Conservation (phyloP, 2,797 vertebrate species). For the Siniperca scherzeri region DNA sequence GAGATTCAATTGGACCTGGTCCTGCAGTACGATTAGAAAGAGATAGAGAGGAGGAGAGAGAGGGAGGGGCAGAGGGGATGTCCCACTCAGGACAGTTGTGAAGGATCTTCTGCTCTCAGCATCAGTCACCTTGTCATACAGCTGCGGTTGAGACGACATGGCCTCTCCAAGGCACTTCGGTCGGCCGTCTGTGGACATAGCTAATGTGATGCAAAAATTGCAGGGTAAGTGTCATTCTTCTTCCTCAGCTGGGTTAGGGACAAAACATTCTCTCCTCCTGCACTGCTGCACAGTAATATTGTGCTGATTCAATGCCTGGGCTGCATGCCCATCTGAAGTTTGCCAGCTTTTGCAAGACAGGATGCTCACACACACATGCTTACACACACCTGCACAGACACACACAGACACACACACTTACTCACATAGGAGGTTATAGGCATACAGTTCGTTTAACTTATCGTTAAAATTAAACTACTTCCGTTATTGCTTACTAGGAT, state of each 20-base stretch:
- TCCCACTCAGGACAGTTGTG: conserved; percentile 61
- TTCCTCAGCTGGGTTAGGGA: conserved; percentile 27
- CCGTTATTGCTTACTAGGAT: not conserved
- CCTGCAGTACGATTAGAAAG: conserved; percentile 68
- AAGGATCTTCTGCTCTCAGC: conserved; percentile 48
- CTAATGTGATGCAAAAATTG: conserved; percentile 96
- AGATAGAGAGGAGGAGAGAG: conserved; percentile 48
- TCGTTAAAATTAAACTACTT: not conserved
- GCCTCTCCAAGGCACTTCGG: conserved; percentile 85
- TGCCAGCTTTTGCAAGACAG: conserved; percentile 58
- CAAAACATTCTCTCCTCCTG: conserved; percentile 53
- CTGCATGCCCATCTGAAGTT: conserved; percentile 70
- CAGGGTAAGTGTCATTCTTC: conserved; percentile 89
- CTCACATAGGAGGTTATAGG: not conserved
- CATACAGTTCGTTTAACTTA: not conserved
- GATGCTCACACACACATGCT: conserved; percentile 40
- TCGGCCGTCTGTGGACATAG: conserved; percentile 89
- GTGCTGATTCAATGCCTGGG: conserved; percentile 82
- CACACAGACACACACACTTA: conserved; percentile 9
- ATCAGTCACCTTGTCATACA: conserved; percentile 55
- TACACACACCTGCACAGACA: conserved; percentile 19
- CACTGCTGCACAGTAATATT: conserved; percentile 62
- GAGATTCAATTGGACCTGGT: conserved; percentile 67
- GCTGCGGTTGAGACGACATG: conserved; percentile 82
- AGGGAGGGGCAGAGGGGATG: conserved; percentile 72